Base-by-base conservation (phyloP, 2,113 vertebrate species). In the Chaetorhynchus papuensis region DNA sequence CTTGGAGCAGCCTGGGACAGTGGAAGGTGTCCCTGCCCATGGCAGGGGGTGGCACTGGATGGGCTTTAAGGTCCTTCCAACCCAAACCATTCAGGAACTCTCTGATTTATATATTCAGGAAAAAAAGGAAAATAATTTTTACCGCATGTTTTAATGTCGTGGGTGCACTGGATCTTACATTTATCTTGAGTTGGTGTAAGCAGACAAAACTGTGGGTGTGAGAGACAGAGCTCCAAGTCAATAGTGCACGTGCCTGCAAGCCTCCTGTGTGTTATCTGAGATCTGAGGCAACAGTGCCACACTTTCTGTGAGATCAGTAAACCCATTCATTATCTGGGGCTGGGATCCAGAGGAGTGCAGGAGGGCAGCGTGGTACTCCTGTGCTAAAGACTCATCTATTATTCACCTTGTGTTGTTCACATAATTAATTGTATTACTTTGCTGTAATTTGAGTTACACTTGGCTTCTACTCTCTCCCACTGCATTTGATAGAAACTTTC, bases 141-240 rank as follows among this genome's bases (percentile, higher is more conserved):
- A 11, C 14, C 41, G 1, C 2, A 31, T 1, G 33, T 52, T 31
- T 56, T 11, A 28, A 10, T 14, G 15, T 18, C 37, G 18, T 4
- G 4, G 20, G 17, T 21, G 4, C 15, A 10, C 14, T 11, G 53
- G 3, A 41, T 76, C 8, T 60, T 23, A 13, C 6, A 7, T 83
- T 68, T 53, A 6, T 5, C 17, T 52, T 31, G 30, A 53, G 15
- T 8, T 37, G 27, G 4, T 37, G 39, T 64, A 50, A 37, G 49
- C 17, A n/a, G 61, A 24, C 24, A 56, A 47, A 82, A 17, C 30
- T 5, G 13, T 6, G 21, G 30, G 14, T 10, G 35, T 47, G 42
- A 50, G 42, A 70, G 15, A 24, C 6, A 42, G 39, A 33, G 42
- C 16, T 31, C 5, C 42, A n/a, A 45, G 65, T 24, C 87, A 78